These are phyloP conservation scores for Neodon shergylaensis DNA, from an alignment of 2,113 vertebrate genomes.

Conservation along the genomic window DNA sequence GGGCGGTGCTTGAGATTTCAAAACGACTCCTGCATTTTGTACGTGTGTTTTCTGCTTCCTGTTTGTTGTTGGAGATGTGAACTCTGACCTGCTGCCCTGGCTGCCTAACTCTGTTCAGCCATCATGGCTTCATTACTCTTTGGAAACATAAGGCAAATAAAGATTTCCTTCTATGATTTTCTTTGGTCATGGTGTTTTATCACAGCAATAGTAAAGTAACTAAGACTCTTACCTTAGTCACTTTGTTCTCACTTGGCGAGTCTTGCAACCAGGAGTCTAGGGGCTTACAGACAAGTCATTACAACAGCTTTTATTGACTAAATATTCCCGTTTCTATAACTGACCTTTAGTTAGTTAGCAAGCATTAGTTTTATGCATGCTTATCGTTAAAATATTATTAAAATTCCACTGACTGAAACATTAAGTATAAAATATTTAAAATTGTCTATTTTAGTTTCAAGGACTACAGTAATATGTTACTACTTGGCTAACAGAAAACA, in stretches of 20 bases:
- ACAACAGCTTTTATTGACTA: neutral
- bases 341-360: neutral
- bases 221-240: neutral
- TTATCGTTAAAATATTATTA: neutral
- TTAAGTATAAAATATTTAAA: slow-evolving; percentile 21
- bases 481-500: neutral
- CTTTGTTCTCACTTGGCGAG: neutral
- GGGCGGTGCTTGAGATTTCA: neutral
- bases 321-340: slow-evolving; percentile 11
- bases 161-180: neutral
- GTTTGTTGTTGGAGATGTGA: neutral
- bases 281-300: neutral
- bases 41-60: neutral
- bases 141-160: neutral
- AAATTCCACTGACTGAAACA: neutral
- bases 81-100: neutral
- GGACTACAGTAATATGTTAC: neutral
- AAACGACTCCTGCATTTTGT: neutral
- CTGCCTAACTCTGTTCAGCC: neutral
- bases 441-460: neutral
- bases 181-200: neutral
- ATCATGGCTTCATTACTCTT: neutral
- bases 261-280: neutral
- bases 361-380: neutral
- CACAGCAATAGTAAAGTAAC: neutral